These are phyloP conservation scores for Thalassophryne amazonica DNA, from an alignment of 2,797 vertebrate species.

Conservation along the genomic window DNA sequence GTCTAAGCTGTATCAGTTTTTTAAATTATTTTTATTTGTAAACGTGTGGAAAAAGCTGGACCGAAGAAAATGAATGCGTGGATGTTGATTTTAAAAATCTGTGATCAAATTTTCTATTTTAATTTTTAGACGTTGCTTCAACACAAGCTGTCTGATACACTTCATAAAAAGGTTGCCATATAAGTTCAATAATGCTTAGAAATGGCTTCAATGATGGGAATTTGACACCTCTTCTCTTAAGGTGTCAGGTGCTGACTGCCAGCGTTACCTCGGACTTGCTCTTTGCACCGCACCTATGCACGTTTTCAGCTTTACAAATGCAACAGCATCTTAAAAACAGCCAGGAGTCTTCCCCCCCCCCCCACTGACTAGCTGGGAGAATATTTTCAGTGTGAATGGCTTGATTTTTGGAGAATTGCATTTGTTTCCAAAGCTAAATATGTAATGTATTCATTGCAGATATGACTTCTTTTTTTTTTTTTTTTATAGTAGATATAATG, in stretches of 20 bases:
- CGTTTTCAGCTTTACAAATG: constrained; percentile 20
- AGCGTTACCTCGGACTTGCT: constrained; percentile 33
- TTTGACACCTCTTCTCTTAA: constrained; percentile 1
- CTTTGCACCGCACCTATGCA: constrained; percentile 34
- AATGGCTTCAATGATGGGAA: constrained; percentile 18
- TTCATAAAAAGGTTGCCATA: constrained; percentile 47
- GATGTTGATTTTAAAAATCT: constrained; percentile 1
- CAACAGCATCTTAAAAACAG: constrained; percentile 8
- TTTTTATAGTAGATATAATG: no score
- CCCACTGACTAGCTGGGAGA: not conserved
- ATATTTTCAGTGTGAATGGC: constrained; percentile 6
- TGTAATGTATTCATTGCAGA: no score
- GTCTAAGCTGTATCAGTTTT: not conserved
- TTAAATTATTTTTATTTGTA: no score
- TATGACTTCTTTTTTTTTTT: no score
- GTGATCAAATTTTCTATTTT: not conserved
- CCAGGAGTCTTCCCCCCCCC: not conserved
- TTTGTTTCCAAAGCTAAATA: no score
- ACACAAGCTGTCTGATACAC: constrained; percentile 57
- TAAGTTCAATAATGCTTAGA: no score
- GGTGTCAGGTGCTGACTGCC: not conserved
- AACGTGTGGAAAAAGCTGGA: not conserved
- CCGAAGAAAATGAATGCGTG: not conserved
- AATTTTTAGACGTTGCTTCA: not conserved
- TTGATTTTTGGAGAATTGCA: constrained; percentile 12